phyloP scores from a whole-genome alignment of 2,888 invertebrate species.

The Hoplodrina blanda region DNA sequence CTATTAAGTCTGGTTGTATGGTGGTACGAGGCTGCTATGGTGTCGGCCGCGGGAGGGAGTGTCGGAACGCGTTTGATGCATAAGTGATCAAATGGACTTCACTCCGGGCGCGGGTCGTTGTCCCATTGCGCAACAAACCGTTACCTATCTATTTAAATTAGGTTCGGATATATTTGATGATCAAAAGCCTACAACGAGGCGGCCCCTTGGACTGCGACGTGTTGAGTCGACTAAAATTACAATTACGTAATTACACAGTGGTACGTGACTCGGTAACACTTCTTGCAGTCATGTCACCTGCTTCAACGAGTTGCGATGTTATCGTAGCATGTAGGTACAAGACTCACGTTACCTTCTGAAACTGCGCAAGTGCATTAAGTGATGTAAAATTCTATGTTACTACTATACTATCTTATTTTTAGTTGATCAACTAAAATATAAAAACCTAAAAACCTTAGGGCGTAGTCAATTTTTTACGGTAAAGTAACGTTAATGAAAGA shows the following conservation, averaged over 20 bases:
- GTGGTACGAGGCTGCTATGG: constrained; percentile 69
- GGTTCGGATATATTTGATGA: constrained; percentile 82
- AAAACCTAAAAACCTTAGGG: background rate
- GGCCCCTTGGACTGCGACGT: constrained; percentile 70
- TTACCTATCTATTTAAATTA: constrained; percentile 88
- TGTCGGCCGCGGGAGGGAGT: constrained; percentile 67
- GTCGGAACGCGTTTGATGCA: constrained; percentile 87
- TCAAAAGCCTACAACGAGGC: constrained; percentile 60
- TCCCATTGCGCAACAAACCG: constrained; percentile 86
- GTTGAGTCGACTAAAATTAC: constrained; percentile 69
- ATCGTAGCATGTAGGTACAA: constrained; percentile 45
- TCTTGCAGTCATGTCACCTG: constrained; percentile 76
- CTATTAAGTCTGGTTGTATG: constrained; percentile 76
- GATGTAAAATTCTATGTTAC: background rate
- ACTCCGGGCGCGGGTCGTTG: constrained; percentile 81
- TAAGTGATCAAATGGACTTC: constrained; percentile 85
- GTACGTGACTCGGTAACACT: constrained; percentile 77
- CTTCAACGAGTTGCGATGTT: constrained; percentile 65
- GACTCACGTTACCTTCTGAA: constrained; percentile 18
- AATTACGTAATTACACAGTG: constrained; percentile 76
- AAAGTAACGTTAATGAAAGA: background rate
- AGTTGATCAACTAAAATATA: too few relatives aligned
- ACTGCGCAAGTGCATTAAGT: constrained; percentile 11
- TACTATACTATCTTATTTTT: constrained; percentile 11
- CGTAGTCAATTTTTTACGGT: constrained; percentile 4